Conservation (phyloP, 2,797 vertebrate species). For the Ctenopoma multispine region DNA sequence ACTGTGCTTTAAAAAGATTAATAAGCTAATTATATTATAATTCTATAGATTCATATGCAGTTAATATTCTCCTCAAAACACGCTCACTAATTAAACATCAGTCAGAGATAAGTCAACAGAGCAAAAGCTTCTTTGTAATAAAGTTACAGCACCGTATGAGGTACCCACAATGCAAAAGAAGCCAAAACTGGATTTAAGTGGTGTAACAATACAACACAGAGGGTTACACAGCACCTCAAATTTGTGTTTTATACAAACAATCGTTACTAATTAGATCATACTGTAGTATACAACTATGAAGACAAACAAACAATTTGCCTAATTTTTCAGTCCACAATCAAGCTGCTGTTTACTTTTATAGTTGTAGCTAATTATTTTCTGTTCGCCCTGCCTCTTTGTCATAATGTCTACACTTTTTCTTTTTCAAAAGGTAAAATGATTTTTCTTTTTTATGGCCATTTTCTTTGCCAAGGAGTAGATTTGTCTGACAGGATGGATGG, state of each 20-base stretch:
- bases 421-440: neutral
- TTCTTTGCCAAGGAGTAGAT: neutral
- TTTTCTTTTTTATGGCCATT: neutral
- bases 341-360: neutral
- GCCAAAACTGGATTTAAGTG: too few relatives aligned
- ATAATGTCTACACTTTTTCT: neutral
- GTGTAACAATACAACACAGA: neutral
- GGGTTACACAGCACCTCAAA: neutral
- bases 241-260: neutral
- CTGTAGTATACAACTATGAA: neutral
- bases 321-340: neutral
- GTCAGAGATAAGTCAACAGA: neutral
- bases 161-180: too few relatives aligned
- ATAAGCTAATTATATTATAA: too few relatives aligned
- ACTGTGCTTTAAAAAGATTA: neutral
- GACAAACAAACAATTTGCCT: neutral
- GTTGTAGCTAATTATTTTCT: neutral
- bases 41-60: neutral
- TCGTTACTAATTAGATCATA: neutral
- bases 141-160: too few relatives aligned
- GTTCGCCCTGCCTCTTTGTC: neutral
- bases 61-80: neutral
- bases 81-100: neutral
- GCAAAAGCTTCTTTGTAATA: neutral
- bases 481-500: slow-evolving; percentile 6